Evolutionary conservation across 1,140 invertebrate species (phyloP).

Genomic region (Gerris buenoi): DNA sequence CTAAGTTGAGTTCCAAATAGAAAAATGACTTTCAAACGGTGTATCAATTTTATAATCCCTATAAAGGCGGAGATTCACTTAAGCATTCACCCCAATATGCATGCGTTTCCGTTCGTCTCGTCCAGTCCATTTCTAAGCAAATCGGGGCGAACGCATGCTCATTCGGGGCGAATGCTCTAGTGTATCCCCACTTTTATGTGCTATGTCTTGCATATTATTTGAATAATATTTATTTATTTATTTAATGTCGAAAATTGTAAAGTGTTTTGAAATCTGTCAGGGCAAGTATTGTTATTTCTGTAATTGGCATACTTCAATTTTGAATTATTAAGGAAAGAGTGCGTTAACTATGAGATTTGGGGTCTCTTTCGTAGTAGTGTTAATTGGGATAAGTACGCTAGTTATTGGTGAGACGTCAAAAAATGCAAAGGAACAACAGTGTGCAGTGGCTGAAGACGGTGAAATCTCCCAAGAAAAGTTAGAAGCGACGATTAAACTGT

Average conservation of each 20-base stretch:
- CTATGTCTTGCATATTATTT: too few relatives aligned
- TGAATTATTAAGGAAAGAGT: background rate
- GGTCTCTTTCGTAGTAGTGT: background rate
- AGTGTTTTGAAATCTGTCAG: background rate
- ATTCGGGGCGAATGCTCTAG: background rate
- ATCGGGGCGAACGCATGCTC: background rate
- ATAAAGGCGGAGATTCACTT: too few relatives aligned
- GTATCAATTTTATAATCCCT: too few relatives aligned
- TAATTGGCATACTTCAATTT: background rate
- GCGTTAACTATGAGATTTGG: background rate
- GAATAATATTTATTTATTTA: too few relatives aligned
- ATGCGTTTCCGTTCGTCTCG: too few relatives aligned
- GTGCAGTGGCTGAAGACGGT: too few relatives aligned
- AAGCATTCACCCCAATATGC: too few relatives aligned
- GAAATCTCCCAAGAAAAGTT: background rate
- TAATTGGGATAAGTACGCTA: background rate
- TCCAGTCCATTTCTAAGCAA: background rate
- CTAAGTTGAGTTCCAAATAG: too few relatives aligned
- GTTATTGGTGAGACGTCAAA: background rate
- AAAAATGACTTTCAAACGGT: too few relatives aligned
- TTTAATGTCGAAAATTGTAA: too few relatives aligned
- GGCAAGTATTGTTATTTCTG: background rate
- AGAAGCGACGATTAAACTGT: background rate
- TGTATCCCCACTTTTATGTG: too few relatives aligned
- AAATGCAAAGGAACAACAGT: background rate